Evolutionary conservation across 2,113 vertebrate species (phyloP).

Genomic region (Myotis brandtii): DNA sequence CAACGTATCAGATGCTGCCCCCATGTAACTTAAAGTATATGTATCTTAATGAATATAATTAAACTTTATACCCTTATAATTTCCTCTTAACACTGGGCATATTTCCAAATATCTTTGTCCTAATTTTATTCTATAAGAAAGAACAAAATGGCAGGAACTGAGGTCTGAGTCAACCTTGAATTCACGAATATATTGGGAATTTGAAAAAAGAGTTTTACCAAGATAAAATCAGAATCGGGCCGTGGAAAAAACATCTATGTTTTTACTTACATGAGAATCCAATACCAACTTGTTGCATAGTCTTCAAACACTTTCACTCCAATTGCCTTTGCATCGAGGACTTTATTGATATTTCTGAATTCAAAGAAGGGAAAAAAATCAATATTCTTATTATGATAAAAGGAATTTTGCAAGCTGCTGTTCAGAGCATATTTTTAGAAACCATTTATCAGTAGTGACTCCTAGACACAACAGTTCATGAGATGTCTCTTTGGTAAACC

Average conservation of each 20-base stretch:
- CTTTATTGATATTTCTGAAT: conserved; percentile 90
- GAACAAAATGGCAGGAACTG: conserved; percentile 28
- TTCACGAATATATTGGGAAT: neutral
- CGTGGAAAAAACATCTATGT: neutral
- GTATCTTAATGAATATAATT: neutral
- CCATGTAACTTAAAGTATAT: neutral
- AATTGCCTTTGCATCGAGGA: conserved; percentile 92
- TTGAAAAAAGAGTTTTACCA: conserved; percentile 1
- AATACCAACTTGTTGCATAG: conserved; percentile 95
- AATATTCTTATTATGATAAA: conserved; percentile 39
- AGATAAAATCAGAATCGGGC: neutral
- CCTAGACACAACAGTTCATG: neutral
- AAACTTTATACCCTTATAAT: neutral
- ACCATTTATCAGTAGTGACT: neutral
- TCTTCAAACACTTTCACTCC: conserved; percentile 96
- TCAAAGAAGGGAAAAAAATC: conserved; percentile 69
- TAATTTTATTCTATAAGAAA: neutral
- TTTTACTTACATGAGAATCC: conserved; percentile 95
- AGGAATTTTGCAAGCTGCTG: neutral
- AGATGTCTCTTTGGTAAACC: conserved; percentile 1
- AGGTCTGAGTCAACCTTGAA: neutral
- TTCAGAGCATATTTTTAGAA: conserved; percentile 25
- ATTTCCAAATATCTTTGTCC: conserved; percentile 18
- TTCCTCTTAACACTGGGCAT: neutral
- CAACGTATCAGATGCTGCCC: neutral